These are phyloP conservation scores for Pseudanteris insignis DNA, from an alignment of 2,888 invertebrate species.

Conservation along the genomic window DNA sequence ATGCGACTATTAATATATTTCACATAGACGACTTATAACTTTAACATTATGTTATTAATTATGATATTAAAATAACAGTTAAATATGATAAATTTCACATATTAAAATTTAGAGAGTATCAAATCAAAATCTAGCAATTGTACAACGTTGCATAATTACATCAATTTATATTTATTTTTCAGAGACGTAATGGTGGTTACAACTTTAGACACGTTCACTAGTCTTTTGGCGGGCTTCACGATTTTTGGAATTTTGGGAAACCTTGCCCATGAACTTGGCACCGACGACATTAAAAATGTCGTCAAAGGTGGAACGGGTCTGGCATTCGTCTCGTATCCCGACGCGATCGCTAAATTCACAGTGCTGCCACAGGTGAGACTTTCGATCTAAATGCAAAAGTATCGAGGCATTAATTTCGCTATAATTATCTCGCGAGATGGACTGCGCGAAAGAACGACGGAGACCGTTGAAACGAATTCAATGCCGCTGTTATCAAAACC, in stretches of 20 bases:
- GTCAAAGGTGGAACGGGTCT: slow-evolving; percentile 82
- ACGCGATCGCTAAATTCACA: slow-evolving; percentile 81
- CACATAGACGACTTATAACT: no score
- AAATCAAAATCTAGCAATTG: no score
- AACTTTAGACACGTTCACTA: slow-evolving; percentile 83
- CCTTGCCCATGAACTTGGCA: slow-evolving; percentile 74
- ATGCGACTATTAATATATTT: no score
- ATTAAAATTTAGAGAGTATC: no score
- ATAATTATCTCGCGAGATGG: no score
- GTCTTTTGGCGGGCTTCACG: slow-evolving; percentile 82
- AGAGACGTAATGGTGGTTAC: slow-evolving; percentile 82
- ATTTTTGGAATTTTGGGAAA: slow-evolving; percentile 88
- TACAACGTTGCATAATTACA: no score
- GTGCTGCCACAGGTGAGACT: slow-evolving; percentile 72
- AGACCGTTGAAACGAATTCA: slow-evolving; percentile 1
- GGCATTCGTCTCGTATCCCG: slow-evolving; percentile 87
- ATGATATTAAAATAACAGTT: no score
- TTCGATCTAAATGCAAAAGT: not conserved
- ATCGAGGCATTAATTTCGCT: no score
- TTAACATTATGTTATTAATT: no score
- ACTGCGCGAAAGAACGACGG: no score
- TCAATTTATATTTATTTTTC: slow-evolving; percentile 8
- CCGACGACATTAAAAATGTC: slow-evolving; percentile 70
- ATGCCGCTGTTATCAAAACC: slow-evolving; percentile 7
- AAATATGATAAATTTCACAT: no score